Evolutionary conservation across 2,797 vertebrate species (phyloP).

Genomic region (Danio choprae): DNA sequence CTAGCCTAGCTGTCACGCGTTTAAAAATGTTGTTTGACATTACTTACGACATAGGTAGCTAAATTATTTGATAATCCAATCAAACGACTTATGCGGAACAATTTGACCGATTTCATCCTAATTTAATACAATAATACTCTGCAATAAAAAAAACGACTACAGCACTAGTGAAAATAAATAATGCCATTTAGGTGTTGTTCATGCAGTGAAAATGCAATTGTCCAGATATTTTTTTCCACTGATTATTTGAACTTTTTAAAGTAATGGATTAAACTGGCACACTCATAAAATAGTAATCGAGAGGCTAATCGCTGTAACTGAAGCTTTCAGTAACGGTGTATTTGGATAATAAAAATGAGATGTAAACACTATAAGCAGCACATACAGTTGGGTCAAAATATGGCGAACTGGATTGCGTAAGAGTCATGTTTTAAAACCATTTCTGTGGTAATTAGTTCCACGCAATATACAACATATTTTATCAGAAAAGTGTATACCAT

Average conservation of each 20-base stretch:
- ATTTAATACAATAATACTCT: no score
- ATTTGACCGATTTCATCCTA: not conserved
- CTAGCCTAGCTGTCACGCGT: not conserved
- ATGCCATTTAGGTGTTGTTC: no score
- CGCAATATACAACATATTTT: not conserved
- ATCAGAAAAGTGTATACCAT: no score
- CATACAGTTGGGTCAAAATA: constrained; percentile 58
- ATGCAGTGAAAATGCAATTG: no score
- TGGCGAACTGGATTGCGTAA: constrained; percentile 39
- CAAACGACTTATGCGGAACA: not conserved
- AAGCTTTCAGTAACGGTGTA: not conserved
- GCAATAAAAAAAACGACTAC: no score
- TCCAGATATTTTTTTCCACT: no score
- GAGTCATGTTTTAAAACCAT: not conserved
- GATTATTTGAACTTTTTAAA: no score
- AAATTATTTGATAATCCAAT: not conserved
- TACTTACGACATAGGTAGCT: not conserved
- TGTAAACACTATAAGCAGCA: constrained; percentile 27
- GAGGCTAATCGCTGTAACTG: not conserved
- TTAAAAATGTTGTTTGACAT: not conserved
- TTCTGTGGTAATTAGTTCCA: not conserved
- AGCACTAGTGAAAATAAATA: no score
- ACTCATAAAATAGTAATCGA: no score
- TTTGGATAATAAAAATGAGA: not conserved
- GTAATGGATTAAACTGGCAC: no score